Base-by-base conservation (phyloP, 2,888 invertebrate species). In the Caenorhabditis becei region DNA sequence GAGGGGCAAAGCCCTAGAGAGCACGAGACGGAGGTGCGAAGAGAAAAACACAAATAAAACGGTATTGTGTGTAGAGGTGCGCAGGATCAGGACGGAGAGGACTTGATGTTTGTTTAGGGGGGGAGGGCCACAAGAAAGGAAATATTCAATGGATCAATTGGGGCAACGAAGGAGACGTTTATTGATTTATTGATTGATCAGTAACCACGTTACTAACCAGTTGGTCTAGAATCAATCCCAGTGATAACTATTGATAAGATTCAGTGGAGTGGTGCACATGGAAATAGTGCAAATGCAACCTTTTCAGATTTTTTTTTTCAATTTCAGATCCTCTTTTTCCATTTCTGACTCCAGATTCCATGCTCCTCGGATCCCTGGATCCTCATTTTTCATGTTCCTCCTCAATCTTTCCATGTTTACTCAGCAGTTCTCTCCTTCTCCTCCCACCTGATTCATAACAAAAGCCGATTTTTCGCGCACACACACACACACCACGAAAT, bases 11-110 rank as follows among this genome's bases (percentile, higher is more conserved):
- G n/a, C n/a, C n/a, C n/a, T n/a, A 49, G 20, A 49, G 20, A 49
- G 49, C 49, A 23, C 18, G 20, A 49, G 49, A 49, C 49, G 49
- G 49, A 49, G 37, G 56, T 32, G 67, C 26, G 58, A 69, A 44
- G 47, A 47, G 58, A 58, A 51, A 54, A 47, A 69, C 67, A 69
- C 67, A 69, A 69, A 69, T 32, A 58, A 69, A 58, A 69, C 67
- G 58, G 67, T 69, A 69, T 69, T 69, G 67, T 58, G 63, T 20
- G 49, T 49, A 20, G 23, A 49, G 23, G 28, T 16, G 54, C 54
- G 54, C 28, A 56, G 54, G 54, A 56, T 56, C 28, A 56, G 28
- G n/a, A 23, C 20, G 32, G 10, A 3, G 5, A 18, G 28, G 18
- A n/a, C 5, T 20, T 7, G 49, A 49, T 49, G 41, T 41, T 41